These are phyloP conservation scores for Argyrosomus regius DNA, from an alignment of 2,797 vertebrate genomes.

Conservation along the genomic window DNA sequence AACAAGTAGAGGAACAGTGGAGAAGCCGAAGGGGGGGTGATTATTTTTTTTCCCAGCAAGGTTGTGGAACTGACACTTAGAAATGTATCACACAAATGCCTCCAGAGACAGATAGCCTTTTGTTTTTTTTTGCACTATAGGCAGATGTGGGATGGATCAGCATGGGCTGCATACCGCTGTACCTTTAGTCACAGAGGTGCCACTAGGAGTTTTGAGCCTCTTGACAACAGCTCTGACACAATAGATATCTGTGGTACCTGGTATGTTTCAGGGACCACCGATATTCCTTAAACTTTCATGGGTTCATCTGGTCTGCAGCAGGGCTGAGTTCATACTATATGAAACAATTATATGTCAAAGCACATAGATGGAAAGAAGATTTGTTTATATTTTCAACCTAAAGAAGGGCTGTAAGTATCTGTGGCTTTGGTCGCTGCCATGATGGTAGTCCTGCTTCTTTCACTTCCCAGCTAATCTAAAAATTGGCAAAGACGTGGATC, in stretches of 20 bases:
- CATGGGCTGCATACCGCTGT: slow-evolving; percentile 50
- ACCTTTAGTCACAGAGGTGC: slow-evolving; percentile 37
- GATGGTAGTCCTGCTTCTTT: too few species aligned
- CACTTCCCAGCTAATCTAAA: too few species aligned
- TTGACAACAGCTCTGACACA: slow-evolving; percentile 50
- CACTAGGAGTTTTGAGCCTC: slow-evolving; percentile 31
- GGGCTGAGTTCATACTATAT: background rate
- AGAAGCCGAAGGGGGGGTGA: slow-evolving; percentile 44
- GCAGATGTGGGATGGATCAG: slow-evolving; percentile 62
- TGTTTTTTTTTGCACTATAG: slow-evolving; percentile 64
- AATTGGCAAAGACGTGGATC: too few species aligned
- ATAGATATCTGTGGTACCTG: slow-evolving; percentile 36
- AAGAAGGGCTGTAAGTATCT: background rate
- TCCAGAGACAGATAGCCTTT: slow-evolving; percentile 81
- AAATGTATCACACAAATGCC: slow-evolving; percentile 74
- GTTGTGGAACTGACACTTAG: slow-evolving; percentile 80
- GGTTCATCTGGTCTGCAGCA: slow-evolving; percentile 28
- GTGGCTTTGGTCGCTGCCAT: too few species aligned
- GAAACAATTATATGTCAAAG: background rate
- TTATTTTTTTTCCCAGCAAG: slow-evolving; percentile 58
- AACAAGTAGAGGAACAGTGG: slow-evolving; percentile 65
- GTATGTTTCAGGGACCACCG: slow-evolving; percentile 13
- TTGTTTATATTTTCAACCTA: background rate
- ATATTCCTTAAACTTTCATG: slow-evolving; percentile 19
- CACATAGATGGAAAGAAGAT: background rate